Evolutionary conservation across 2,113 vertebrate species (phyloP).

Genomic region (Gorsachius goisagi): DNA sequence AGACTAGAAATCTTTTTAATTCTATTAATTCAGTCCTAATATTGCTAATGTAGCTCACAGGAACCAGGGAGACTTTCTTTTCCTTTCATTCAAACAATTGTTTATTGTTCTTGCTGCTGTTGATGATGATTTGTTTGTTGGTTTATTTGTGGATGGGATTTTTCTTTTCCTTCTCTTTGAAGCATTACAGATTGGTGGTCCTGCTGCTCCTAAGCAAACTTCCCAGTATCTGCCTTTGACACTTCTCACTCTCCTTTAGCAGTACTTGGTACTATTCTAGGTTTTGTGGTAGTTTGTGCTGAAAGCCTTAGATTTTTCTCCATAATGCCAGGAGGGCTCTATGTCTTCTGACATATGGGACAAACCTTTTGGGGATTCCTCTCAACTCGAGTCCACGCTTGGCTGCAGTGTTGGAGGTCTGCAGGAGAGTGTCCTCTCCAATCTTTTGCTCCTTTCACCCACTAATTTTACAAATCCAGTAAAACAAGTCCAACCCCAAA

Average conservation of each 20-base stretch:
- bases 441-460: neutral
- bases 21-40: neutral
- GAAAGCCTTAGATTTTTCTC: neutral
- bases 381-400: rapidly evolving
- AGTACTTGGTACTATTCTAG: neutral
- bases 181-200: neutral
- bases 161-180: neutral
- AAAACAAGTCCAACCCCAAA: neutral
- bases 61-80: neutral
- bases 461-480: neutral
- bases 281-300: neutral
- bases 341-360: neutral
- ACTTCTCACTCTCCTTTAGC: neutral
- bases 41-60: neutral
- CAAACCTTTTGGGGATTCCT: neutral
- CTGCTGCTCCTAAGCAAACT: neutral
- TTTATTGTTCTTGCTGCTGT: neutral
- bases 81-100: neutral
- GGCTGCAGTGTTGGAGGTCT: neutral
- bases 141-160: neutral
- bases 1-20: neutral
- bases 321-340: neutral
- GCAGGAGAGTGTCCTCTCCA: neutral
- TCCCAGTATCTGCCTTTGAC: neutral
- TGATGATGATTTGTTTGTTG: neutral